These are phyloP conservation scores for Lagopus leucura DNA, from an alignment of 2,113 vertebrate species.

Conservation along the genomic window DNA sequence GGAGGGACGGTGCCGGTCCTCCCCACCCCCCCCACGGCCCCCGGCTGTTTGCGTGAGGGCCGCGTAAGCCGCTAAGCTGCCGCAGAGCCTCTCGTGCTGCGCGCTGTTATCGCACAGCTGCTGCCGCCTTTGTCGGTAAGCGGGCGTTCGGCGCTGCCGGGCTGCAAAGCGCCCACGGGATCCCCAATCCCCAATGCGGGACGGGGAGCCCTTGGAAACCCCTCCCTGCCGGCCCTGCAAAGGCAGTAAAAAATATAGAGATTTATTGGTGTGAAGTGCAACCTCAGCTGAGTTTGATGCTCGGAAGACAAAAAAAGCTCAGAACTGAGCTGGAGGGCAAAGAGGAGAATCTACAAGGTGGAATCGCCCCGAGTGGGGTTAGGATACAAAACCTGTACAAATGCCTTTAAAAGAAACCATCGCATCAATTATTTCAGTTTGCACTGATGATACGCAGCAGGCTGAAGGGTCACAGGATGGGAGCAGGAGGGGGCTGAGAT, in stretches of 20 bases:
- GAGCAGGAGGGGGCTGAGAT: not conserved
- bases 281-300: not conserved
- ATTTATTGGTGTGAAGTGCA: not conserved
- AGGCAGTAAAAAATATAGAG: conserved; percentile 12
- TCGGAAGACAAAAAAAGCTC: not conserved
- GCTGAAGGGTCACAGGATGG: not conserved
- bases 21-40: not conserved
- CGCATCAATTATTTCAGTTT: not conserved
- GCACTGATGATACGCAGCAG: not conserved
- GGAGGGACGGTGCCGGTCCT: not conserved
- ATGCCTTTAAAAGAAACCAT: not conserved
- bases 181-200: too few species aligned
- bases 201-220: not conserved
- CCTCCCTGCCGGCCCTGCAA: not conserved
- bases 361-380: not conserved
- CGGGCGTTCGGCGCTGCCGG: not conserved
- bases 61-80: conserved; percentile 41
- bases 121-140: conserved; percentile 32
- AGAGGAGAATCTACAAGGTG: not conserved
- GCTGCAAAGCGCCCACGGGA: not conserved
- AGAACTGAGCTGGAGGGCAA: not conserved
- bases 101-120: conserved; percentile 40
- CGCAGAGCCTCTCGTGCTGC: conserved; percentile 17
- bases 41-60: not conserved
- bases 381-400: not conserved